These are phyloP conservation scores for Erpetoichthys calabaricus DNA, from an alignment of 2,797 vertebrate genomes.

Conservation along the genomic window DNA sequence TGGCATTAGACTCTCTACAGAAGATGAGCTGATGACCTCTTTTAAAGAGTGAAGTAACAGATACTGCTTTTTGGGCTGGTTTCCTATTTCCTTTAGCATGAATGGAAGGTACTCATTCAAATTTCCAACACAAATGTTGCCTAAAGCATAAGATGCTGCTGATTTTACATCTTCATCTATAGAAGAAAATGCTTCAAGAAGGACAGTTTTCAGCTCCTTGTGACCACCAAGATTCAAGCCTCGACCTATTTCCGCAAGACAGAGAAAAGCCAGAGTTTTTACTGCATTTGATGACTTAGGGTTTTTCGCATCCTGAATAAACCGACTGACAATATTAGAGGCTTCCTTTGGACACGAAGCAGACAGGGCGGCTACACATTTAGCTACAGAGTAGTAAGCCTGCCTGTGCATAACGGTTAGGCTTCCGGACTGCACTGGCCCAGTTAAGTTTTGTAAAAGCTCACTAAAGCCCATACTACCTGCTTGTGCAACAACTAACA, in stretches of 20 bases:
- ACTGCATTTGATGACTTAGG: constrained; percentile 48
- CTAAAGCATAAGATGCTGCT: constrained; percentile 70
- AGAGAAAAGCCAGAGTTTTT: constrained; percentile 71
- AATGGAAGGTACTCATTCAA: constrained; percentile 75
- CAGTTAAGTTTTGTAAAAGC: constrained; percentile 63
- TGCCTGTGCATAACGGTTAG: constrained; percentile 52
- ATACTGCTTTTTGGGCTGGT: constrained; percentile 75
- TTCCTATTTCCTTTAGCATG: constrained; percentile 68
- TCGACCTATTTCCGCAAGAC: constrained; percentile 76
- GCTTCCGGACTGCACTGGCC: constrained; percentile 29
- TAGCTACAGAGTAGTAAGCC: constrained; percentile 65
- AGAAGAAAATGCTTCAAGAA: constrained; percentile 74
- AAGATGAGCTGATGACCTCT: constrained; percentile 69
- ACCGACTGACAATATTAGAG: constrained; percentile 39
- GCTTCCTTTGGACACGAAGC: constrained; percentile 65
- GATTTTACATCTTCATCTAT: constrained; percentile 77
- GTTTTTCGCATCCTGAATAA: constrained; percentile 66
- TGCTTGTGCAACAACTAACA: constrained; percentile 51
- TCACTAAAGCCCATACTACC: constrained; percentile 50
- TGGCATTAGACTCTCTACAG: constrained; percentile 52
- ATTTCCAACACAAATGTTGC: constrained; percentile 67
- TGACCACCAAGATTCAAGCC: constrained; percentile 56
- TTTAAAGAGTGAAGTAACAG: constrained; percentile 80
- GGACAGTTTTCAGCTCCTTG: constrained; percentile 66
- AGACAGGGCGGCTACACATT: constrained; percentile 71